phyloP scores from a whole-genome alignment of 2,113 vertebrate genomes.

The Cyanoramphus novaezelandiae region DNA sequence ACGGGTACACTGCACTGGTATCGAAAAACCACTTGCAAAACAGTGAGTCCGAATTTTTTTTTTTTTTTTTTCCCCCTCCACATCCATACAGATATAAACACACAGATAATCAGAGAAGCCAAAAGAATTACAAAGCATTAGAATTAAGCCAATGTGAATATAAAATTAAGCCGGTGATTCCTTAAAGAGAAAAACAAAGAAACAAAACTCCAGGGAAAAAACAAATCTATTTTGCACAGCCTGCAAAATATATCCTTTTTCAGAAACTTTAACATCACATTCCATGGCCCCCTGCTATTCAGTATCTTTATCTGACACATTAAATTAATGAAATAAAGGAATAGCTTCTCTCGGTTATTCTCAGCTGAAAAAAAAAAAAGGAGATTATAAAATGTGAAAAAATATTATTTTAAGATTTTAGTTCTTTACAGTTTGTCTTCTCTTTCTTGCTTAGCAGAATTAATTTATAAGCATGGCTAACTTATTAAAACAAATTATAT shows the following conservation, averaged over 20 bases:
- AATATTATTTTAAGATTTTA: neutral
- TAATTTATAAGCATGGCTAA: neutral
- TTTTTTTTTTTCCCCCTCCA: neutral
- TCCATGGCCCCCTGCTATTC: neutral
- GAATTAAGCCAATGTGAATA: neutral
- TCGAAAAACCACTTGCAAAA: neutral
- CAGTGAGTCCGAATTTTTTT: neutral
- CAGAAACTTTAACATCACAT: neutral
- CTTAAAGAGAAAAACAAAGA: neutral
- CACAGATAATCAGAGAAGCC: neutral
- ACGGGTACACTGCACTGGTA: neutral
- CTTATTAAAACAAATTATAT: neutral
- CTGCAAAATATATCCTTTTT: neutral
- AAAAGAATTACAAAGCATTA: neutral
- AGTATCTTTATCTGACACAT: neutral
- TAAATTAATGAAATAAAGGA: neutral
- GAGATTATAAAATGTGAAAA: neutral
- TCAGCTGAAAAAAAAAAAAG: constrained; percentile 17
- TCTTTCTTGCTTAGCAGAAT: neutral
- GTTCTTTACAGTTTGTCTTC: neutral
- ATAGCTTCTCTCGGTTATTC: neutral
- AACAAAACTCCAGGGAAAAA: neutral
- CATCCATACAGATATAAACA: neutral
- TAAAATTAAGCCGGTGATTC: neutral
- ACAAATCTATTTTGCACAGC: neutral